These are phyloP conservation scores for Hermaeophaga mercurialis DNA, from an alignment of 2,888 invertebrate genomes.

Conservation along the genomic window DNA sequence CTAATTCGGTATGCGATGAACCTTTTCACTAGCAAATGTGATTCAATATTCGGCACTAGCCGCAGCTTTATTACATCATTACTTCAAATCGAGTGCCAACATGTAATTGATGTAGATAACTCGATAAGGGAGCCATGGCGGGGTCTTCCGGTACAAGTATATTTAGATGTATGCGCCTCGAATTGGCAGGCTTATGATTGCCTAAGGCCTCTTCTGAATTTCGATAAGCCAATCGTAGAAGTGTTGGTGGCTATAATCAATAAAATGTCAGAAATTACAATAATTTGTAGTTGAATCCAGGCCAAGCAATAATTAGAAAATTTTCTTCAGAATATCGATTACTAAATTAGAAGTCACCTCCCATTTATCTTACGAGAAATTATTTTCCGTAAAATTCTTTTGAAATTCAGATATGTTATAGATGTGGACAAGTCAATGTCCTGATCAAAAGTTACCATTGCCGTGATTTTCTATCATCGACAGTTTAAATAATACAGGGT, in stretches of 20 bases:
- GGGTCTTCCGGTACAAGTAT: not conserved
- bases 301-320: too few relatives aligned
- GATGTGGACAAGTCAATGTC: too few relatives aligned
- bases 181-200: not conserved
- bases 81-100: conserved; percentile 10
- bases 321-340: too few relatives aligned
- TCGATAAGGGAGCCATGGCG: not conserved
- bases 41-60: conserved; percentile 3
- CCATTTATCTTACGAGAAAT: too few relatives aligned
- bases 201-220: not conserved
- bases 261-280: too few relatives aligned
- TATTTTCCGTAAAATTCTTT: too few relatives aligned
- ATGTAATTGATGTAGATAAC: not conserved
- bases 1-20: not conserved
- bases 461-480: too few relatives aligned
- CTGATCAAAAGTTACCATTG: too few relatives aligned
- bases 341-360: too few relatives aligned
- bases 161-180: not conserved
- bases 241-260: not conserved
- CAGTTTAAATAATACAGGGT: too few relatives aligned
- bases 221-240: not conserved
- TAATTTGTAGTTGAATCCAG: too few relatives aligned
- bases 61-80: conserved; percentile 5
- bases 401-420: too few relatives aligned
- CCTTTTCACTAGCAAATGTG: not conserved